Evolutionary conservation across 2,888 invertebrate genomes (phyloP).

Genomic region (Polylopha cassiicola): DNA sequence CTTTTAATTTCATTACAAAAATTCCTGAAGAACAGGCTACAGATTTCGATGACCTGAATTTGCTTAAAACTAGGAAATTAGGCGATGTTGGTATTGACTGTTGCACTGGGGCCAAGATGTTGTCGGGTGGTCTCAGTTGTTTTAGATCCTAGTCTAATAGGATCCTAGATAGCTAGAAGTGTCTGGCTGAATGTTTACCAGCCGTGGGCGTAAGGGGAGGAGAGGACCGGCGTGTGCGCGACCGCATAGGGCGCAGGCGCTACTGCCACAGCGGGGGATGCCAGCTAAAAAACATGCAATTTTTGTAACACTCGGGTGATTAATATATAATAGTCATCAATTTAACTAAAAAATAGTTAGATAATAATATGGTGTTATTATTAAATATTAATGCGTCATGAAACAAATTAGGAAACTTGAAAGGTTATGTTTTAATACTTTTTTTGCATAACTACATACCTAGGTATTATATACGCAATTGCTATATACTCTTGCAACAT

Average conservation of each 20-base stretch:
- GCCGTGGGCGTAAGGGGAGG: slow-evolving; percentile 53
- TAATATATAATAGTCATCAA: not conserved
- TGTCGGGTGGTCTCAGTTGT: slow-evolving; percentile 28
- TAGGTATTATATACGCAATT: too few species aligned
- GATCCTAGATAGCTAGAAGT: too few species aligned
- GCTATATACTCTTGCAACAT: too few species aligned
- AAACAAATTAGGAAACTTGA: too few species aligned
- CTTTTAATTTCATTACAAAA: slow-evolving; percentile 39
- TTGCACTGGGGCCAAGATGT: slow-evolving; percentile 48
- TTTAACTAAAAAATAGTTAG: too few species aligned
- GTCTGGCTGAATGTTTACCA: slow-evolving; percentile 44
- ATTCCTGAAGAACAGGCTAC: slow-evolving; percentile 40
- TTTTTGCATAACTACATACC: too few species aligned
- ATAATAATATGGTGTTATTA: too few species aligned
- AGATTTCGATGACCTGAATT: slow-evolving; percentile 40
- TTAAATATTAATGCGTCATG: too few species aligned
- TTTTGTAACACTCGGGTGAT: not conserved
- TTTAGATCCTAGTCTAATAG: too few species aligned
- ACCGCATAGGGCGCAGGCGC: slow-evolving; percentile 51
- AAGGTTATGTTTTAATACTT: too few species aligned
- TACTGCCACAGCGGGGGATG: slow-evolving; percentile 56
- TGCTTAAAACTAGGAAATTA: slow-evolving; percentile 44
- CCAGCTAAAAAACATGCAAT: slow-evolving; percentile 39
- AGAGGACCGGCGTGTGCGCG: slow-evolving; percentile 48
- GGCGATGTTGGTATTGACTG: slow-evolving; percentile 50